Evolutionary conservation across 2,888 invertebrate genomes (phyloP).

Genomic region (Griposia aprilina): DNA sequence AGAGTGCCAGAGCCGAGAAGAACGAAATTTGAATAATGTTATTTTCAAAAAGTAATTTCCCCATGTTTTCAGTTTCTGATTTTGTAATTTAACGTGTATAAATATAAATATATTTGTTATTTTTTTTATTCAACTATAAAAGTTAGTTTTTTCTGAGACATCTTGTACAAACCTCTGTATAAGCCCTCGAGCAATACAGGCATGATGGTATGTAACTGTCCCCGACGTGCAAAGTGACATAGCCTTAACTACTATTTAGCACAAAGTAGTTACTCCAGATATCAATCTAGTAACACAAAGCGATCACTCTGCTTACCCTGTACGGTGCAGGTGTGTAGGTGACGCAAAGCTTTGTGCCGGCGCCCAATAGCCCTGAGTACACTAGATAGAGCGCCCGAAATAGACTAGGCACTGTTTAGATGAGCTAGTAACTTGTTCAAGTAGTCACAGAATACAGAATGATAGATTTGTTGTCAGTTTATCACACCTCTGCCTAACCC

Average conservation of each 20-base stretch:
- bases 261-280: constrained; percentile 6
- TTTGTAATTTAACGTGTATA: too few relatives aligned
- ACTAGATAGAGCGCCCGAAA: constrained; percentile 38
- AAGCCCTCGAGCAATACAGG: too few relatives aligned
- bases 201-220: neutral
- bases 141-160: too few relatives aligned
- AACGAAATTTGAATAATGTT: too few relatives aligned
- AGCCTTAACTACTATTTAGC: neutral
- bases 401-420: constrained; percentile 37
- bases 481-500: too few relatives aligned
- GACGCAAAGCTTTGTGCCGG: constrained; percentile 42
- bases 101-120: too few relatives aligned
- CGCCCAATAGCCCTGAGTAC: constrained; percentile 39
- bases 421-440: constrained; percentile 24
- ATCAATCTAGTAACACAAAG: constrained; percentile 35
- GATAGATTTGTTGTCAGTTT: neutral
- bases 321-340: constrained; percentile 28
- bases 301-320: constrained; percentile 33
- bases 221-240: neutral
- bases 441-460: neutral
- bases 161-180: too few relatives aligned
- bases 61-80: too few relatives aligned
- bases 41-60: too few relatives aligned
- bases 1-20: too few relatives aligned
- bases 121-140: too few relatives aligned